Percentiles rank a stretch among this genome's conserved stretches.
Evolutionary conservation across 2,888 invertebrate genomes (phyloP).

Genomic region (Meteorus colon): DNA sequence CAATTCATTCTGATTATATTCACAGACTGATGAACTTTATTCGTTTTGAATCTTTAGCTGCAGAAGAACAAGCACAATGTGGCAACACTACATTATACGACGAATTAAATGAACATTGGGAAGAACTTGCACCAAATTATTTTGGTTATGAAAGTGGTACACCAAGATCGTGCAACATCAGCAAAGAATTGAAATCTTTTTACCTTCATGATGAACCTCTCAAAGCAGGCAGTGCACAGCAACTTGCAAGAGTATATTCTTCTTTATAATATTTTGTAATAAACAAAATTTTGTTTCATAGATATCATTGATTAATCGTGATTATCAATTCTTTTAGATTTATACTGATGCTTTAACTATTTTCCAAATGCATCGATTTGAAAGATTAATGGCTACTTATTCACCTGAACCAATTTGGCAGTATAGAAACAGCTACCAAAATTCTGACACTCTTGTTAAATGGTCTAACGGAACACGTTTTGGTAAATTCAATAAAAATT

Average conservation of each 20-base stretch:
- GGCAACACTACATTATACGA: conserved; percentile 74
- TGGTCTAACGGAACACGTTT: conserved; percentile 75
- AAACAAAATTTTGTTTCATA: too few relatives aligned
- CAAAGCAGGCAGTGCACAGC: conserved; percentile 63
- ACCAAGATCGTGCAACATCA: conserved; percentile 74
- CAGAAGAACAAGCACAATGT: conserved; percentile 14
- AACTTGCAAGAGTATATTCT: conserved; percentile 61
- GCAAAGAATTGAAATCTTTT: conserved; percentile 73
- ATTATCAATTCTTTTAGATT: conserved; percentile 65
- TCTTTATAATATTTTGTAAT: neutral
- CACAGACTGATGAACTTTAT: too few relatives aligned
- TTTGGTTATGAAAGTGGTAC: conserved; percentile 77
- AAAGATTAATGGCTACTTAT: conserved; percentile 77
- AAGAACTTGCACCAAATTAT: conserved; percentile 78
- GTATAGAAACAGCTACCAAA: conserved; percentile 79
- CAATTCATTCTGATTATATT: neutral
- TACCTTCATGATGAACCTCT: conserved; percentile 73
- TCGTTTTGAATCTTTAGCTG: too few relatives aligned
- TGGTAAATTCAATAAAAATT: conserved; percentile 63
- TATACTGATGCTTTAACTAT: conserved; percentile 78
- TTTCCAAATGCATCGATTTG: conserved; percentile 78
- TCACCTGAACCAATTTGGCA: conserved; percentile 75
- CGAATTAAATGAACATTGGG: conserved; percentile 78
- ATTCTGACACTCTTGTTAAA: conserved; percentile 76
- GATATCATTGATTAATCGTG: neutral